Evolutionary conservation across 2,888 invertebrate species (phyloP).

Genomic region (Drosophila pegasa): DNA sequence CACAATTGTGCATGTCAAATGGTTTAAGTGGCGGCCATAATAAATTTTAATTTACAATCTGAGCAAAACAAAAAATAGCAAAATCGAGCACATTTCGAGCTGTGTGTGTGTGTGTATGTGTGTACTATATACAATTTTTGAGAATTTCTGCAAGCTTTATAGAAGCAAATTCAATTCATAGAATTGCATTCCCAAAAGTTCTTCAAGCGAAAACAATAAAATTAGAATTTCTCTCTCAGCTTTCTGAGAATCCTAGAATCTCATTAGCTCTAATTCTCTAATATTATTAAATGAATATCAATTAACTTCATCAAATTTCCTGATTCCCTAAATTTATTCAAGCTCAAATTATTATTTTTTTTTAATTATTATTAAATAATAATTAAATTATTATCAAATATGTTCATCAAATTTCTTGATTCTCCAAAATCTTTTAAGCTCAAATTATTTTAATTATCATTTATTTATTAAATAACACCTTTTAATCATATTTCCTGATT

Average conservation of each 20-base stretch:
- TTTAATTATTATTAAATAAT: too few species aligned
- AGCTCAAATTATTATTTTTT: too few species aligned
- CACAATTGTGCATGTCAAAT: slow-evolving; percentile 66
- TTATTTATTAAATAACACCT: too few species aligned
- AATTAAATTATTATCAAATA: too few species aligned
- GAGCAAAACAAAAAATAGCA: slow-evolving; percentile 15
- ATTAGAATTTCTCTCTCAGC: background rate
- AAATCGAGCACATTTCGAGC: slow-evolving; percentile 12
- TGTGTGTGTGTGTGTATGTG: background rate
- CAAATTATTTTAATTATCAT: too few species aligned
- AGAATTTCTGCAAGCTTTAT: background rate
- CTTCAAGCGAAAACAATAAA: background rate
- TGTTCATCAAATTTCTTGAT: too few species aligned
- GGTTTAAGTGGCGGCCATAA: slow-evolving; percentile 68
- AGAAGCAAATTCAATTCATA: background rate
- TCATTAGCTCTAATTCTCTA: too few species aligned
- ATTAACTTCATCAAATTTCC: too few species aligned
- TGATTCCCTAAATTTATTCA: background rate
- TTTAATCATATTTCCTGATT: too few species aligned
- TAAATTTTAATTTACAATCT: slow-evolving; percentile 69
- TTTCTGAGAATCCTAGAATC: too few species aligned
- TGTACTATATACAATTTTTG: background rate
- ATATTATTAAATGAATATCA: too few species aligned
- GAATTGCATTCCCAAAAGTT: background rate
- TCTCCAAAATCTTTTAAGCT: too few species aligned